Conservation (phyloP, 2,113 vertebrate genomes). For the Chlamydotis undulata region DNA sequence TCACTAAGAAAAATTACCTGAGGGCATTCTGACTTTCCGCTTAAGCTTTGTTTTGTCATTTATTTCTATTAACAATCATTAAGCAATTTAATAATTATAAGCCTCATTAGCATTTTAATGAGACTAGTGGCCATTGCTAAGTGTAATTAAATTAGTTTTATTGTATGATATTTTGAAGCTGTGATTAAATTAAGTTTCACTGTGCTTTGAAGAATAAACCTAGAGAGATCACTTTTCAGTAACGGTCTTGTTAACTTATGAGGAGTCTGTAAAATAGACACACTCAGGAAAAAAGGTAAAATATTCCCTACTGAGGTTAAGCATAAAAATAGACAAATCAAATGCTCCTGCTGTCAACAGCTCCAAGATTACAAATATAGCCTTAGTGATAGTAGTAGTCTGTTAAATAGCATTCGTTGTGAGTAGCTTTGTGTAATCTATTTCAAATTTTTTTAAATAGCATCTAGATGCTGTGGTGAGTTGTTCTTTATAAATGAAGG, state of each 20-base stretch:
- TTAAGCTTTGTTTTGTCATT: constrained; percentile 85
- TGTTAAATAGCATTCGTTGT: constrained; percentile 19
- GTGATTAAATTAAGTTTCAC: constrained; percentile 83
- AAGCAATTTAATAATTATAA: constrained; percentile 88
- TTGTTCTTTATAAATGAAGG: constrained; percentile 31
- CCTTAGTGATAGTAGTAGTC: neutral
- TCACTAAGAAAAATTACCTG: constrained; percentile 65
- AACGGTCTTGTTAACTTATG: constrained; percentile 71
- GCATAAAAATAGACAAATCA: constrained; percentile 48
- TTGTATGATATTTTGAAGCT: constrained; percentile 79
- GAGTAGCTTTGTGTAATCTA: constrained; percentile 14
- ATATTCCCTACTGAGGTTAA: constrained; percentile 51
- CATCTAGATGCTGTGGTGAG: neutral
- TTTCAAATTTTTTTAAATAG: constrained; percentile 37
- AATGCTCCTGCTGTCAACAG: constrained; percentile 1
- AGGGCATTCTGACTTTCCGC: constrained; percentile 76
- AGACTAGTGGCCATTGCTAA: constrained; percentile 78
- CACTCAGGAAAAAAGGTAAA: constrained; percentile 23
- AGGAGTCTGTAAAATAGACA: constrained; percentile 61
- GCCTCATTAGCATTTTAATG: constrained; percentile 89
- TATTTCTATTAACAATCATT: constrained; percentile 82
- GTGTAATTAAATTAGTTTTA: constrained; percentile 86
- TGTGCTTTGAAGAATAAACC: constrained; percentile 77
- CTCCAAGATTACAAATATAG: constrained; percentile 26
- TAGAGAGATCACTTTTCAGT: constrained; percentile 68